Evolutionary conservation across 1,140 invertebrate genomes (phyloP), one percentile per base, ranked within the genome.

Genomic region (Apis florea): DNA sequence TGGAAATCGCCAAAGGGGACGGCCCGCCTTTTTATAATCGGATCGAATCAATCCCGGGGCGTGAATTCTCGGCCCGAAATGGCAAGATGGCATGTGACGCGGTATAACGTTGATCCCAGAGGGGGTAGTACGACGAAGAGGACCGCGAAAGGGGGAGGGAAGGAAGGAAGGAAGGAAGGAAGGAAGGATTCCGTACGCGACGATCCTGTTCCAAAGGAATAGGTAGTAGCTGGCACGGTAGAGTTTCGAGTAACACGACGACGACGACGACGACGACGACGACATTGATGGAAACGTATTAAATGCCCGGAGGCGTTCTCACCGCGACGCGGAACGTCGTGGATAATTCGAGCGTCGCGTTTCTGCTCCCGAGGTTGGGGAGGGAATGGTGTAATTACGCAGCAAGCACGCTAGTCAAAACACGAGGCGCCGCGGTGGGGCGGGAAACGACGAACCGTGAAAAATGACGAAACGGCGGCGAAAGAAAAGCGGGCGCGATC

Each of bases 271-370:
- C 64, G 51, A 26, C 69, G 69, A 66, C 70, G 71, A 81, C 79
- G 79, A 81, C 72, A 81, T 81, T 81, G 79, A 81, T 81, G 79
- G 79, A 81, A 81, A 67, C 79, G 79, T 75, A 81, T 81, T 81
- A 81, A 81, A 75, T 75, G 79, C 54, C 79, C 75, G 71, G 47
- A 75, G 79, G 79, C 79, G 79, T 67, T 81, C 79, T 81, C 72
- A 63, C 53, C 53, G 79, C 71, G 79, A 67, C 71, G 70, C 19
- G 70, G 70, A 81, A 81, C 79, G 63, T 67, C 71, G 61, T 17
- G 71, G 71, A 81, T 81, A 81, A 81, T 81, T 81, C 79, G 71
- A 81, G 79, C 79, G 79, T 81, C 79, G 71, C 79, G 71, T 80
- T 80, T 75, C 53, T 71, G 31, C 21, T 59, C 63, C 47, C 70